These are phyloP conservation scores for Eospalax fontanierii DNA, from an alignment of 2,797 vertebrate species.

Conservation along the genomic window DNA sequence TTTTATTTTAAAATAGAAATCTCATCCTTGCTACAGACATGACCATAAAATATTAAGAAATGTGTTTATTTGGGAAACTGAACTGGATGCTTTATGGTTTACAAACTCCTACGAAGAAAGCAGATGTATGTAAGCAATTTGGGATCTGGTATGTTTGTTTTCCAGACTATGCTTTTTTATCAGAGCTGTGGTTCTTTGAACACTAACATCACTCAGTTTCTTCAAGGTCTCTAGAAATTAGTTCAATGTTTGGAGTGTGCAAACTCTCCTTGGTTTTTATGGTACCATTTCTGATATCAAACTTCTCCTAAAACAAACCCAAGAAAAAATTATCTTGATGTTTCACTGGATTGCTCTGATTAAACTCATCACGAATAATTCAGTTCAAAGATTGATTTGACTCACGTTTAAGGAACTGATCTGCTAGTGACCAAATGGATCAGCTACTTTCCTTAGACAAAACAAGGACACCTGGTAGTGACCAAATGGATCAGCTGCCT, in stretches of 20 bases:
- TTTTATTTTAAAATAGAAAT: constrained; percentile 63
- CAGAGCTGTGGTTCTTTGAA: constrained; percentile 3
- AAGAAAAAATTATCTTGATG: constrained; percentile 51
- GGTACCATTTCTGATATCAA: constrained; percentile 8
- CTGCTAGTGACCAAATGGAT: not conserved
- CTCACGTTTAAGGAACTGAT: constrained; percentile 46
- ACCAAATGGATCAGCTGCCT: no score
- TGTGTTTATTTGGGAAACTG: constrained; percentile 40
- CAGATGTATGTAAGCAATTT: not conserved
- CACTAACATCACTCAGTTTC: not conserved
- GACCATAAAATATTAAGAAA: constrained; percentile 31
- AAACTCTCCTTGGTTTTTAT: not conserved
- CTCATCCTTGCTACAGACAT: constrained; percentile 1
- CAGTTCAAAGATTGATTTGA: constrained; percentile 7
- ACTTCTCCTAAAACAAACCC: constrained; percentile 55
- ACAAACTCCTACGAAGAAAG: not conserved
- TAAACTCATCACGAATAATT: not conserved
- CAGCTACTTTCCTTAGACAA: no score
- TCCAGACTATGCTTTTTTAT: constrained; percentile 14
- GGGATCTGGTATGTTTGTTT: not conserved
- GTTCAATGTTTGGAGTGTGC: not conserved
- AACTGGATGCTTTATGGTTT: not conserved
- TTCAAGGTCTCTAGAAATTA: not conserved
- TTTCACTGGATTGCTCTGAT: not conserved
- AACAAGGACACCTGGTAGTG: not conserved